Conservation (phyloP, 2,888 invertebrate species). For the Portevinia maculata region DNA sequence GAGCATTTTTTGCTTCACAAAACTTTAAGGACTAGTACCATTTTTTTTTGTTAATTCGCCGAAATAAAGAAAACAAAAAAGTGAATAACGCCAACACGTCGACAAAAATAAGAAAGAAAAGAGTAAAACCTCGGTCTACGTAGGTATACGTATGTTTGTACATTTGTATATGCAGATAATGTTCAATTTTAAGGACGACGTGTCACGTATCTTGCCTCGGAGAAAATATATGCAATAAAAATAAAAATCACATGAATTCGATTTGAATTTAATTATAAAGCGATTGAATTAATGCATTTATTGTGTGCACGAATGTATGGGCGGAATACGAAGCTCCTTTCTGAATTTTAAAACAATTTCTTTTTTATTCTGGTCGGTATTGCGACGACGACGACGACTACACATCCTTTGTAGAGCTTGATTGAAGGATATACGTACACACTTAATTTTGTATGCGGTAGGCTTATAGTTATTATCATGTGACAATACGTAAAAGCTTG, state of each 20-base stretch:
- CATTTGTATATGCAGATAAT: constrained; percentile 18
- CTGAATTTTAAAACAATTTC: constrained; percentile 56
- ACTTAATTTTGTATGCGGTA: constrained; percentile 68
- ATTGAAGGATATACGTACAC: constrained; percentile 70
- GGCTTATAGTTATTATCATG: constrained; percentile 67
- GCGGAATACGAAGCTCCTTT: constrained; percentile 35
- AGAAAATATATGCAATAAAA: constrained; percentile 68
- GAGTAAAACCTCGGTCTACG: neutral
- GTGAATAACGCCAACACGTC: constrained; percentile 1
- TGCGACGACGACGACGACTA: constrained; percentile 1
- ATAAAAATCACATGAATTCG: constrained; percentile 77
- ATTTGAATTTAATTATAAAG: constrained; percentile 77
- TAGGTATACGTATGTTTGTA: neutral
- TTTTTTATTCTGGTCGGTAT: constrained; percentile 12
- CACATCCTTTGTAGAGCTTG: constrained; percentile 57
- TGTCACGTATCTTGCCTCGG: constrained; percentile 74
- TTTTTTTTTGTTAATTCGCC: constrained; percentile 53
- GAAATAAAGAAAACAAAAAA: constrained; percentile 13
- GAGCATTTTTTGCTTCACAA: too few species aligned
- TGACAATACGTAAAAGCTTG: constrained; percentile 40
- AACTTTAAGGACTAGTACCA: neutral
- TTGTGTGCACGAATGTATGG: constrained; percentile 40
- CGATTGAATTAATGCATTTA: constrained; percentile 76
- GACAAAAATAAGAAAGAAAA: neutral
- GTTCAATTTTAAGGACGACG: constrained; percentile 59